These are phyloP conservation scores for Cephalopholis sonnerati DNA, from an alignment of 2,113 vertebrate species.

Conservation along the genomic window DNA sequence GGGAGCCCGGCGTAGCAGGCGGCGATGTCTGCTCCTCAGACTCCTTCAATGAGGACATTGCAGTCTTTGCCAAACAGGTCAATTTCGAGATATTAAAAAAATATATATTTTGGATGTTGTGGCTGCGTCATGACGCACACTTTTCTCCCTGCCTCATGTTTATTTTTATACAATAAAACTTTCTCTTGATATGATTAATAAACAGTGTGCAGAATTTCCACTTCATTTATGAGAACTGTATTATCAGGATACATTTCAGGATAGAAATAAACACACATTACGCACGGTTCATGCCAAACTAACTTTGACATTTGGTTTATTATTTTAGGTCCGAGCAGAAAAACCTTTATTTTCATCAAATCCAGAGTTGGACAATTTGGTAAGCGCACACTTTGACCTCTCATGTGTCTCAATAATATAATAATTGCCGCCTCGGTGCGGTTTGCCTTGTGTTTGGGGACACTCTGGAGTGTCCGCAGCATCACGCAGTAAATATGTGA, in stretches of 20 bases:
- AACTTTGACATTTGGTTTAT: slow-evolving; percentile 67
- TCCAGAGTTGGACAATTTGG: slow-evolving; percentile 99
- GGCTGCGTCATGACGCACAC: slow-evolving; percentile 35
- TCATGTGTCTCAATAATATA: slow-evolving; percentile 25
- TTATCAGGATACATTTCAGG: background rate
- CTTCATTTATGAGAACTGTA: slow-evolving; percentile 1
- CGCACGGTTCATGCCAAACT: slow-evolving; percentile 51
- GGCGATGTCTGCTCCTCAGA: slow-evolving; percentile 99
- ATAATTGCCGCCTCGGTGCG: slow-evolving; percentile 13
- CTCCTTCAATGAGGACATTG: slow-evolving; percentile 99
- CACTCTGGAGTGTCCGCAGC: slow-evolving; percentile 59
- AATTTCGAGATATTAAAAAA: slow-evolving; percentile 41
- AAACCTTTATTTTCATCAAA: slow-evolving; percentile 99
- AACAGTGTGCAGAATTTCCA: slow-evolving; percentile 14
- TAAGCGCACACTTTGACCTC: slow-evolving; percentile 83
- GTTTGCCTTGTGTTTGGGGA: slow-evolving; percentile 26
- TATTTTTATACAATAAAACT: slow-evolving; percentile 18
- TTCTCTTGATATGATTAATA: background rate
- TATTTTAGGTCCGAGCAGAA: slow-evolving; percentile 95
- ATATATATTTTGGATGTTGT: slow-evolving; percentile 1
- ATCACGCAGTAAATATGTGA: slow-evolving; percentile 67
- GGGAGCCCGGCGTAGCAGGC: slow-evolving; percentile 98
- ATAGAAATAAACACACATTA: slow-evolving; percentile 7
- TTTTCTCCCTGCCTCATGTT: slow-evolving; percentile 3
- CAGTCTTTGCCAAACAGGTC: slow-evolving; percentile 99